A percentile compares a stretch with the other conserved stretches of the same genome.
phyloP scores from a whole-genome alignment of 2,888 invertebrate species.

The Chrysomela aeneicollis region DNA sequence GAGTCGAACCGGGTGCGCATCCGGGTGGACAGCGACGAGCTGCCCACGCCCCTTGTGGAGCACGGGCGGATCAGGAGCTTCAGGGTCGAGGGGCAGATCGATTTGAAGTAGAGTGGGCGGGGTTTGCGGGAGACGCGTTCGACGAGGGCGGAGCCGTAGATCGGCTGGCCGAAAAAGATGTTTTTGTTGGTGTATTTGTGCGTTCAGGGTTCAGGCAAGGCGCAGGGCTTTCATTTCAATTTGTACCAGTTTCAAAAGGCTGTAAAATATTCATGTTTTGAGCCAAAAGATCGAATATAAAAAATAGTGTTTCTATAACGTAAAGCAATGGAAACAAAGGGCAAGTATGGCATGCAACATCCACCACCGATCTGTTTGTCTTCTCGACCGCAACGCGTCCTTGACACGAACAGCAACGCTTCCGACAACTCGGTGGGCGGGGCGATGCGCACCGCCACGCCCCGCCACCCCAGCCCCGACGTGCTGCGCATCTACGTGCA shows the following conservation, averaged over 20 bases:
- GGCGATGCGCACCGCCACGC: constrained; percentile 72
- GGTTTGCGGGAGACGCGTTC: neutral
- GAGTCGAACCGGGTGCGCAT: no score
- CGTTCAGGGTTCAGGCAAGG: no score
- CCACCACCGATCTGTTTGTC: constrained; percentile 82
- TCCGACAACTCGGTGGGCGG: constrained; percentile 75
- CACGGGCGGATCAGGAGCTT: constrained; percentile 65
- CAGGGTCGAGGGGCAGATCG: constrained; percentile 56
- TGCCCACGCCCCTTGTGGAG: constrained; percentile 71
- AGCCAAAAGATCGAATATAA: no score
- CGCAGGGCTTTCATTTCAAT: no score
- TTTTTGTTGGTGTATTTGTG: no score
- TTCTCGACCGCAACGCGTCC: constrained; percentile 75
- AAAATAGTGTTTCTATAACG: no score
- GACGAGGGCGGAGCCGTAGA: no score
- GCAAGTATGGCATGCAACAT: no score
- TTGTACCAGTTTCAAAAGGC: no score
- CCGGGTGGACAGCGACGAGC: constrained; percentile 74
- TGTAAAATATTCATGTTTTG: no score
- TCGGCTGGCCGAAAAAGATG: no score
- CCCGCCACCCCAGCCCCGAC: constrained; percentile 74
- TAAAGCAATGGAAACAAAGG: no score
- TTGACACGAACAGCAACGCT: constrained; percentile 79
- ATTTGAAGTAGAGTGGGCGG: constrained; percentile 49
- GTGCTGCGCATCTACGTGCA: constrained; percentile 82